phyloP scores from a whole-genome alignment of 2,113 vertebrate species.

The Epinephelus moara region DNA sequence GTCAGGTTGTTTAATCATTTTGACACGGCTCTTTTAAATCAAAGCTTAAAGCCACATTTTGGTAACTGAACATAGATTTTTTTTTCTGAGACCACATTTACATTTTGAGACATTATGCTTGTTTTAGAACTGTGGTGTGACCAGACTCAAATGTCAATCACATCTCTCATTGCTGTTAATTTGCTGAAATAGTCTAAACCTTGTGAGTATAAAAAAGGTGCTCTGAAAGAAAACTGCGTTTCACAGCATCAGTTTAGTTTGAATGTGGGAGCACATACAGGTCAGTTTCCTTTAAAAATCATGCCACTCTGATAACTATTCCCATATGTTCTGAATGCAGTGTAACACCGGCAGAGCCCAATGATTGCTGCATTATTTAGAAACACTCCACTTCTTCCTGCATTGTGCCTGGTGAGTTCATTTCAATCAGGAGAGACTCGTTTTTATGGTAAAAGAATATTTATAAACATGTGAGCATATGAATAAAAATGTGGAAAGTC shows the following conservation, averaged over 20 bases:
- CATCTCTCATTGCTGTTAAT: background rate
- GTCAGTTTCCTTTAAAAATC: constrained; percentile 9
- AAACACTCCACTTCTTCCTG: constrained; percentile 16
- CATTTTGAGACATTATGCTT: background rate
- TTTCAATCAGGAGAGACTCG: background rate
- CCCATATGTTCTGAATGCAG: constrained; percentile 27
- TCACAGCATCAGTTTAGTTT: constrained; percentile 8
- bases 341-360: background rate
- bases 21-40: background rate
- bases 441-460: too few relatives aligned
- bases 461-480: too few relatives aligned
- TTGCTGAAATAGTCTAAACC: background rate
- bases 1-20: background rate
- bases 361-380: constrained; percentile 51
- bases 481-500: too few relatives aligned
- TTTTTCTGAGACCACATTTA: background rate
- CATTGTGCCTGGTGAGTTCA: constrained; percentile 24
- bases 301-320: constrained; percentile 29
- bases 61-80: background rate
- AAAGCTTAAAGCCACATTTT: background rate
- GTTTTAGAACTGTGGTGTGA: background rate
- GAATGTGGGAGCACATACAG: background rate
- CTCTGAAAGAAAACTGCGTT: background rate
- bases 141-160: background rate
- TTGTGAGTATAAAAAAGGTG: background rate